A percentile compares a stretch with the other conserved stretches of the same genome.
phyloP scores from a whole-genome alignment of 2,113 vertebrate species.

The Pseudolaguvia tuberculata region DNA sequence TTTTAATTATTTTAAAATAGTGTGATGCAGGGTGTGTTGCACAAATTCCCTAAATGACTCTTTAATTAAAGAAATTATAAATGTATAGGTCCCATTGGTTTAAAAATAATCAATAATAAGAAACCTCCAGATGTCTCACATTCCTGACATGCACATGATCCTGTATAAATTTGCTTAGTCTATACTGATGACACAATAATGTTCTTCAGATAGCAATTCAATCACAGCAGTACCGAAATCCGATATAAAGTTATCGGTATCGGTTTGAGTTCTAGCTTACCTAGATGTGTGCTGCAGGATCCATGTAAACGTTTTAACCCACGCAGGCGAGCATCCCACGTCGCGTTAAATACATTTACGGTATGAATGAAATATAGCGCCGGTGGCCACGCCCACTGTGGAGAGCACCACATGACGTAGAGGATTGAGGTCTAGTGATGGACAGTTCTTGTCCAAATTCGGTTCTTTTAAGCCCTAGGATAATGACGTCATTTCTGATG shows the following conservation, averaged over 20 bases:
- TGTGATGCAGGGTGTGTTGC: too few species aligned
- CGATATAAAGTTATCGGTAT: background rate
- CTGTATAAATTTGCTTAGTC: too few species aligned
- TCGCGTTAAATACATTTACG: constrained; percentile 66
- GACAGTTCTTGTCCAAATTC: too few species aligned
- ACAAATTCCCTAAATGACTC: background rate
- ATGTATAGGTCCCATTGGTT: background rate
- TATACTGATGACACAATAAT: background rate
- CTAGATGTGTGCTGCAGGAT: constrained; percentile 57
- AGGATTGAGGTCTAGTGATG: background rate
- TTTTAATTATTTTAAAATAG: too few species aligned
- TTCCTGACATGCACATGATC: background rate
- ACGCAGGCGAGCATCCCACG: constrained; percentile 50
- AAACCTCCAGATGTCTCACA: too few species aligned
- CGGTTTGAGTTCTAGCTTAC: constrained; percentile 58
- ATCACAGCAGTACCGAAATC: background rate
- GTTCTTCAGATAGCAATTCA: background rate
- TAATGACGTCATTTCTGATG: too few species aligned
- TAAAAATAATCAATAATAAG: background rate
- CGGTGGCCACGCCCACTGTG: constrained; percentile 70
- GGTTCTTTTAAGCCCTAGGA: too few species aligned
- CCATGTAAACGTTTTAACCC: constrained; percentile 52
- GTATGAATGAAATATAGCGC: constrained; percentile 71
- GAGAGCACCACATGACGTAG: constrained; percentile 62
- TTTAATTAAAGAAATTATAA: background rate